Evolutionary conservation across 2,113 vertebrate species (phyloP), one percentile per base, ranked within the genome.

Genomic region (Seriola rivoliana): DNA sequence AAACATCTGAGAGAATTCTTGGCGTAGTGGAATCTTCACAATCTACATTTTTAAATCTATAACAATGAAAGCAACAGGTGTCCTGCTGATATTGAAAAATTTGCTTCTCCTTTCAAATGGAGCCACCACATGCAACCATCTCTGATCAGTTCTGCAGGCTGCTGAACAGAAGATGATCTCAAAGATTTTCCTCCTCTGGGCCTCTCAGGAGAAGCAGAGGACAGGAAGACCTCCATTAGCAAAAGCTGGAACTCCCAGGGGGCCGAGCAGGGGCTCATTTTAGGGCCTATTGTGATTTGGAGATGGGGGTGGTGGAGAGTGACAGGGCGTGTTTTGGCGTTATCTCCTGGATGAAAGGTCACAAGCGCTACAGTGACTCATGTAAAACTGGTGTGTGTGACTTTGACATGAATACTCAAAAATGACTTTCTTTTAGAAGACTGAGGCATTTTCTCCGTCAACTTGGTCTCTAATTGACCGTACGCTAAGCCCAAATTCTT

Each of bases 151-250:
- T 55, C 48, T 54, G 54, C n/a, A 25, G 72, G 48, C 44, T 2
- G 66, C 74, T 13, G 19, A 13, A 78, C 36, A 66, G 38, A 75
- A 42, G 75, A 84, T 40, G 9, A 88, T 82, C 71, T 82, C 34
- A 54, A 74, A 16, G 9, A 59, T 78, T 80, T 88, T 68, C 83
- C 84, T 71, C 66, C 78, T 34, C 34, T 40, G 58, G 68, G 83
- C 77, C 71, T 76, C 82, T 62, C 29, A 17, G 67, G 64, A 81
- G 68, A 54, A 76, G 23, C 36, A 74, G 68, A 82, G 71, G 75
- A 89, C 93, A 94, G 94, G 90, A 94, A 94, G 74, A 44, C 17
- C 71, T 71, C 58, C 59, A 91, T 95, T 88, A 91, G 71, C 16
- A 76, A 69, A 29, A 76, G 71, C 82, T 79, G 64, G 79, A 72